Evolutionary conservation across 1,140 invertebrate genomes (phyloP), one percentile per base, ranked within the genome.

Genomic region (Oreohelix idahoensis): DNA sequence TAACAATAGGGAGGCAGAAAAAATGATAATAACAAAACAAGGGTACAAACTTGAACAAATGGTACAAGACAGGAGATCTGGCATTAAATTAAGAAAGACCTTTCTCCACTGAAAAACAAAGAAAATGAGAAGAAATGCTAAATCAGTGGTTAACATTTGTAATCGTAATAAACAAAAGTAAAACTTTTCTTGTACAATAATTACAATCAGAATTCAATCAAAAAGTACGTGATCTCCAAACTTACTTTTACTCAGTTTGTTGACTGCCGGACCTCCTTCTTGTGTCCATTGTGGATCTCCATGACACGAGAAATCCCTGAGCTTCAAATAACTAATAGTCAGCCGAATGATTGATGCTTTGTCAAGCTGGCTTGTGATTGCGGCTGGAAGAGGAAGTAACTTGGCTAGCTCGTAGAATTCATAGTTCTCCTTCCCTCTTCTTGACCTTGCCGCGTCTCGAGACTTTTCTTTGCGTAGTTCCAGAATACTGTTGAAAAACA

Each of bases 351-450:
- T 99, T 89, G 98, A 99, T 36, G 98, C 98, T 94, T 99, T 99
- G 94, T 99, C 98, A 93, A 99, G 94, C 93, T 99, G 98, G 86
- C 96, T 97, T 86, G 98, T 99, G 92, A 99, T 99, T 88, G 98
- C 98, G 4, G 96, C 96, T 0, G 98, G 98, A 53, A 99, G 94
- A 0, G 98, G 98, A 86, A 99, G 94, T 96, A 99, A 97, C 94
- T 99, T 99, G 84, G 98, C 98, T 92, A 99, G 94, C 93, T 99
- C 98, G 94, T 98, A 98, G 93, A 99, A 99, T 93, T 99, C 98
- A 92, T 96, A 98, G 94, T 99, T 99, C 93, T 99, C 98, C 90
- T 99, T 99, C 38, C 98, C 98, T 53, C 98, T 95, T 51, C 98
- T 93, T 13, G 97, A 98, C 74, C 98, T 94, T 0, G 98, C 98